phyloP scores from a whole-genome alignment of 2,113 vertebrate genomes.

The Glaucomys volans region DNA sequence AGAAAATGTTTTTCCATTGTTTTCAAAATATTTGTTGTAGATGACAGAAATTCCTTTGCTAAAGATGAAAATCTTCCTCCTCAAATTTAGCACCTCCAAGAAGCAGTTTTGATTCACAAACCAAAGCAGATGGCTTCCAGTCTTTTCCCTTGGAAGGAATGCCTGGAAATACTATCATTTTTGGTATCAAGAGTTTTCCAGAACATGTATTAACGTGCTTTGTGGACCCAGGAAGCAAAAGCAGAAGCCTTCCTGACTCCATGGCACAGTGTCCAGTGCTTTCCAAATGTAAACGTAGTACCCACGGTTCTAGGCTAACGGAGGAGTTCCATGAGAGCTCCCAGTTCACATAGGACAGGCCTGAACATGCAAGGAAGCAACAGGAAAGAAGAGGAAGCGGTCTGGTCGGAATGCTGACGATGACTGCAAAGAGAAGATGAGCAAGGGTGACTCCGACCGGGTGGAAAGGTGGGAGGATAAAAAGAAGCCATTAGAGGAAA shows the following conservation, averaged over 20 bases:
- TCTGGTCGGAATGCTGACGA: neutral
- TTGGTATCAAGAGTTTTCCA: neutral
- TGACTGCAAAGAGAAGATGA: neutral
- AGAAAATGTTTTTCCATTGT: neutral
- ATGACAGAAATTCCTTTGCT: neutral
- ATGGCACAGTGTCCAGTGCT: neutral
- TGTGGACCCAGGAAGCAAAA: neutral
- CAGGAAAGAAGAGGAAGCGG: neutral
- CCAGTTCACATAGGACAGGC: neutral
- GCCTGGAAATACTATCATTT: neutral
- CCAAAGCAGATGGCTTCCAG: neutral
- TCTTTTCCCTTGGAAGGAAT: neutral
- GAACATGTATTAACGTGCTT: neutral
- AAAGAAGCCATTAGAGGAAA: neutral
- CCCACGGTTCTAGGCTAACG: neutral
- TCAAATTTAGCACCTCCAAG: neutral
- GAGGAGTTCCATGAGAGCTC: neutral
- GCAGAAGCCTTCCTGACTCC: neutral
- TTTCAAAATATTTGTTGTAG: neutral
- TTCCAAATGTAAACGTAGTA: neutral
- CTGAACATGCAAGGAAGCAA: neutral
- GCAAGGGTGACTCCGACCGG: neutral
- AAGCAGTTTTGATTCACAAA: neutral
- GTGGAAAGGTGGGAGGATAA: neutral
- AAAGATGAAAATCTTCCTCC: neutral